Evolutionary conservation across 2,797 vertebrate species (phyloP), one percentile per base, ranked within the genome.

Genomic region (Apogon talboti): DNA sequence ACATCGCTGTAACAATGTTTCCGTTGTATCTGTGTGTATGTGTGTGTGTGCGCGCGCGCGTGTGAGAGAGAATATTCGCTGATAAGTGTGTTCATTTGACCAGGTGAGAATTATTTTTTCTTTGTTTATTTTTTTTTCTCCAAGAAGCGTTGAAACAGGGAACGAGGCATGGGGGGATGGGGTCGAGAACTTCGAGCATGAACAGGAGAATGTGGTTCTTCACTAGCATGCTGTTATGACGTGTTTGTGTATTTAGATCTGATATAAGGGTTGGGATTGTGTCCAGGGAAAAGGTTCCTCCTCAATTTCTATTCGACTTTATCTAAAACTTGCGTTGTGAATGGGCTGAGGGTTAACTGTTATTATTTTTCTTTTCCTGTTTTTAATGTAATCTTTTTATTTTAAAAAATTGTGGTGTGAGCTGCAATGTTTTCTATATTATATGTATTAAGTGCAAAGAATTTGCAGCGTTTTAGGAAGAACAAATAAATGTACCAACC

Each of bases 181-280:
- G 57, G 57, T 60, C 24, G 6, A 28, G 76, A 66, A 61, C 68
- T 72, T 7, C 14, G 70, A 85, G 81, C 78, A 79, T 83, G 87
- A 84, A 50, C 54, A 57, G 75, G 63, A 85, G 66, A 79, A 50
- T 66, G 74, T 73, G 65, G 70, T 74, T 79, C 67, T 84, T 81
- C 78, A 72, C 75, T 81, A 63, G 86, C 88, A 86, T 90, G 86
- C 80, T 76, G 74, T 79, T 54, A 79, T 71, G 76, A 79, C 19
- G 77, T 75, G 71, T 87, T 81, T 76, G 74, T 88, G 85, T 75
- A 87, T 81, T 87, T 79, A 81, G 78, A 74, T 78, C 69, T 75
- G 83, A 49, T 84, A 38, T 80, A 76, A 72, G 44, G 63, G 68
- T 76, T 13, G 44, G 77, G 67, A 43, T 77, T 52, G 41, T 84